Percentiles rank a stretch among this genome's conserved stretches.
phyloP scores from a whole-genome alignment of 1,140 invertebrate genomes.

The Hirudo medicinalis region DNA sequence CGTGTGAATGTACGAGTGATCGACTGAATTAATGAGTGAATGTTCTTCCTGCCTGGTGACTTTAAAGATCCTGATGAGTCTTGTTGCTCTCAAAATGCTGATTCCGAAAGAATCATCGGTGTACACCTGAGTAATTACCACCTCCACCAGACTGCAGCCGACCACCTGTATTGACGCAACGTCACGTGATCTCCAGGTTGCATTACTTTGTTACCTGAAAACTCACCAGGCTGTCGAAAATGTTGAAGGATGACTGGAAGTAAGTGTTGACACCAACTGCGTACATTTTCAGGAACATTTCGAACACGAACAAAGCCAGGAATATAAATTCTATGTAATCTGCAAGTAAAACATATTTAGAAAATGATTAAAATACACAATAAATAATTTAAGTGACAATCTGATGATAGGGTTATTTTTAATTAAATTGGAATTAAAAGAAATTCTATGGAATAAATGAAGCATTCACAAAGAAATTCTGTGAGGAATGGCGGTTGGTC shows the following conservation, averaged over 20 bases:
- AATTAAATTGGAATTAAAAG: no score
- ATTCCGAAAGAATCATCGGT: constrained; percentile 89
- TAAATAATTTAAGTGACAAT: no score
- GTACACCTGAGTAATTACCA: constrained; percentile 91
- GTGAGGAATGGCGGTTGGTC: constrained; percentile 63
- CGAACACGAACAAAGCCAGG: constrained; percentile 91
- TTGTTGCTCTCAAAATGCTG: constrained; percentile 89
- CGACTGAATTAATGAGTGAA: neutral
- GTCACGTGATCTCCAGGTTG: neutral
- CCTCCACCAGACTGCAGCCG: constrained; percentile 95
- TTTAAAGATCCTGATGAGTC: constrained; percentile 97
- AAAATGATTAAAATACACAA: no score
- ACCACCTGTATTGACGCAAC: constrained; percentile 48
- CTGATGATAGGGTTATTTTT: no score
- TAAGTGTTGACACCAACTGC: constrained; percentile 89
- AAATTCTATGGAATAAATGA: no score
- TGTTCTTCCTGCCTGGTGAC: constrained; percentile 51
- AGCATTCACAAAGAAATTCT: constrained; percentile 8
- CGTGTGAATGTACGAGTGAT: neutral
- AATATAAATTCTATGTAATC: constrained; percentile 95
- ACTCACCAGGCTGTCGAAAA: constrained; percentile 82
- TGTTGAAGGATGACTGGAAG: constrained; percentile 94
- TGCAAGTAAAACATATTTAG: constrained; percentile 41
- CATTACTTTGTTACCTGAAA: neutral
- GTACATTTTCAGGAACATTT: constrained; percentile 99